Base-by-base conservation (phyloP, 2,888 invertebrate species). In the Notodonta ziczac region DNA sequence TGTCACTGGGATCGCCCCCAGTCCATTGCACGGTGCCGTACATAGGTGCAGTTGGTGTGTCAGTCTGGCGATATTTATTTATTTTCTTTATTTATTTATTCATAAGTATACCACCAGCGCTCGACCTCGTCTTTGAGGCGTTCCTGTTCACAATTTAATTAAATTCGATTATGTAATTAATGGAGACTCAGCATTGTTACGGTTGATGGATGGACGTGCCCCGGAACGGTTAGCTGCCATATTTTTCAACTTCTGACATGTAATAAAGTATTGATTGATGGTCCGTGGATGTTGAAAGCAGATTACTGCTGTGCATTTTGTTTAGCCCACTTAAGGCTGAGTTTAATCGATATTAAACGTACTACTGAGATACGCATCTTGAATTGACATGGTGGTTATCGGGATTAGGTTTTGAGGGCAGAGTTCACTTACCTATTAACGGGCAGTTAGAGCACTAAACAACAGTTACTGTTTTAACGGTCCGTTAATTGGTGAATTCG, bases 221-320 rank as follows among this genome's bases (percentile, higher is more conserved):
- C 72, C 73, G 76, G 64, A 81, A 81, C 82, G 73, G 82, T 82
- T 71, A 79, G 84, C 83, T 83, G 85, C 82, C 82, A 83, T 82
- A 85, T 83, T 82, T 84, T 86, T 84, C 81, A 82, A 86, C 67
- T 79, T 75, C 65, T 80, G 88, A 85, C 84, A 74, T 81, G 85
- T 83, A 86, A 88, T 85, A 79, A 81, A 76, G 56, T 42, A 12
- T 62, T 87, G 89, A 90, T 89, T 84, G 80, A 89, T 89, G 80
- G 67, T 58, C 44, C 42, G 61, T 64, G 79, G 76, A 76, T 71
- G 89, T 85, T 86, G 87, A 86, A 83, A 86, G 84, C 77, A 77
- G 77, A 87, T 84, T 86, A 83, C 83, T 82, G 84, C 82, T 83
- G 83, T 81, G 78, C 78, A 74, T 78, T 79, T 78, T 72, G 78